These are phyloP conservation scores for Nibea albiflora DNA, from an alignment of 2,113 vertebrate species.

Conservation along the genomic window DNA sequence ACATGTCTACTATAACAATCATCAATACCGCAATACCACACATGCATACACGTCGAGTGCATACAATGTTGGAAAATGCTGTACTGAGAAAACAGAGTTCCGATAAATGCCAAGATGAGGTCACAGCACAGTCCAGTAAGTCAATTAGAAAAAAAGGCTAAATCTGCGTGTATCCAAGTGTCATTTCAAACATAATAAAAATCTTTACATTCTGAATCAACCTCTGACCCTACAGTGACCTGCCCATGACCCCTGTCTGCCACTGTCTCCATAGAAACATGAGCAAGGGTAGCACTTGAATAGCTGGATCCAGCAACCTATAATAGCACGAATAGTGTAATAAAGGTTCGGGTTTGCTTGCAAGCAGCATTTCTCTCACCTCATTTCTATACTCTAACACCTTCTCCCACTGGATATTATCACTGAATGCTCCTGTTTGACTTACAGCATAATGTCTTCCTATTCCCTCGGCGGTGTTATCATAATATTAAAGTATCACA, in stretches of 20 bases:
- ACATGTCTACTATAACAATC: conserved; percentile 60
- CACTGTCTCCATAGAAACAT: conserved; percentile 24
- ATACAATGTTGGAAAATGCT: conserved; percentile 21
- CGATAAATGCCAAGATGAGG: conserved; percentile 12
- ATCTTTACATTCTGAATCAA: conserved; percentile 3
- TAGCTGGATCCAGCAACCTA: neutral
- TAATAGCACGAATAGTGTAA: neutral
- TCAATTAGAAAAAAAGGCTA: neutral
- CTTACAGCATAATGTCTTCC: conserved; percentile 35
- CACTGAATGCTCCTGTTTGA: conserved; percentile 23
- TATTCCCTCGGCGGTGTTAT: conserved; percentile 37
- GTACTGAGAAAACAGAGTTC: conserved; percentile 35
- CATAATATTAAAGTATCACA: conserved; percentile 52
- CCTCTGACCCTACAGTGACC: conserved; percentile 29
- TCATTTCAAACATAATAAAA: neutral
- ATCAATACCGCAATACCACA: conserved; percentile 45
- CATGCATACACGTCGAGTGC: conserved; percentile 14
- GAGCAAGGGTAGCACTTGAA: neutral
- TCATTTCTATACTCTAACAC: conserved; percentile 41
- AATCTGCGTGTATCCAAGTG: neutral
- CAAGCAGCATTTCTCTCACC: neutral
- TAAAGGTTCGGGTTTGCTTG: neutral
- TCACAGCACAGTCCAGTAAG: neutral
- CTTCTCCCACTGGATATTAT: conserved; percentile 40
- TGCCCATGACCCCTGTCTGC: conserved; percentile 14